phyloP scores from a whole-genome alignment of 1,140 invertebrate species.

The Ganaspis sp. region DNA sequence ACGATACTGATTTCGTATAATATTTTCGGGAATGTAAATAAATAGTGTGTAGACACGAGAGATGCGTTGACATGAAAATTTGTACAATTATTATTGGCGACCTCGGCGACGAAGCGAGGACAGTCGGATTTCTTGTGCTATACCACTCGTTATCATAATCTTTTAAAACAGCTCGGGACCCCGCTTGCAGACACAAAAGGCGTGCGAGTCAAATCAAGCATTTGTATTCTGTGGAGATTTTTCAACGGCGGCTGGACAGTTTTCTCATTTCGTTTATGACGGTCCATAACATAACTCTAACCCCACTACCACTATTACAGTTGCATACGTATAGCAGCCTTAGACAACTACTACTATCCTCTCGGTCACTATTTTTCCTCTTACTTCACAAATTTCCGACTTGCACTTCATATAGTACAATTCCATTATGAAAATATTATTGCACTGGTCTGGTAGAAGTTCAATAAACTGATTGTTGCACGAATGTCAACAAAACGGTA shows the following conservation, averaged over 20 bases:
- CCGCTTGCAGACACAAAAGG: constrained; percentile 42
- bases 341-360: constrained; percentile 40
- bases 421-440: background rate
- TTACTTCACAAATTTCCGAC: constrained; percentile 5
- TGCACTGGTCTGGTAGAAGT: background rate
- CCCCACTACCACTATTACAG: constrained; percentile 31
- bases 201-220: constrained; percentile 65
- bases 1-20: background rate
- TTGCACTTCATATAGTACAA: background rate
- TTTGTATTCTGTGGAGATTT: constrained; percentile 74
- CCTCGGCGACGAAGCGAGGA: constrained; percentile 10
- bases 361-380: constrained; percentile 32
- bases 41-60: background rate
- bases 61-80: constrained; percentile 13
- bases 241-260: constrained; percentile 68
- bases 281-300: constrained; percentile 69
- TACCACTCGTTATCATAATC: constrained; percentile 43
- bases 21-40: background rate
- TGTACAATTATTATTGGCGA: constrained; percentile 24
- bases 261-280: constrained; percentile 74
- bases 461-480: too few relatives aligned
- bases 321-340: constrained; percentile 30
- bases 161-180: constrained; percentile 18
- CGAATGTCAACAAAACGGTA: too few relatives aligned
- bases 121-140: background rate